These are phyloP conservation scores for Dipus sagitta DNA, from an alignment of 2,797 vertebrate genomes.

Conservation along the genomic window DNA sequence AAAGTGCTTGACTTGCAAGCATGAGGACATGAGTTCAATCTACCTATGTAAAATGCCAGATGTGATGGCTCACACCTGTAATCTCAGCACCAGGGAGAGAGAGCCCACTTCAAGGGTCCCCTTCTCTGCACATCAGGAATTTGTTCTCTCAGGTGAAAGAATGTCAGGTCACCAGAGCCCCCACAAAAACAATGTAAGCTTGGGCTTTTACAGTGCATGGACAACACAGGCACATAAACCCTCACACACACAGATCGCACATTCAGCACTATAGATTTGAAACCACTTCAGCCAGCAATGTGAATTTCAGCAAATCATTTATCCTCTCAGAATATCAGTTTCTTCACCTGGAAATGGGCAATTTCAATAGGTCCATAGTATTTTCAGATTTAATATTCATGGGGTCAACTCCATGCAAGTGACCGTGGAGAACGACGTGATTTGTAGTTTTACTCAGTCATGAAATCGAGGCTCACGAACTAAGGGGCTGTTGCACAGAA, in stretches of 20 bases:
- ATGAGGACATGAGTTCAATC: too few species aligned
- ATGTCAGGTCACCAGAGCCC: background rate
- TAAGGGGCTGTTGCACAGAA: slow-evolving; percentile 30
- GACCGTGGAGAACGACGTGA: slow-evolving; percentile 52
- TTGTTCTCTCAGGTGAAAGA: background rate
- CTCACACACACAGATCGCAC: background rate
- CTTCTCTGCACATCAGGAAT: too few species aligned
- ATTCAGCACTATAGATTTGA: background rate
- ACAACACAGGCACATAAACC: too few species aligned
- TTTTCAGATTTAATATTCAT: slow-evolving; percentile 56
- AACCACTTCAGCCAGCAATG: background rate
- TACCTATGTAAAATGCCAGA: too few species aligned
- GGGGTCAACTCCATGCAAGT: slow-evolving; percentile 31
- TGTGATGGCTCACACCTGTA: too few species aligned
- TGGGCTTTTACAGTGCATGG: background rate
- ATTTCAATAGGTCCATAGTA: slow-evolving; percentile 49
- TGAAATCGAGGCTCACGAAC: slow-evolving; percentile 53
- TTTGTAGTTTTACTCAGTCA: slow-evolving; percentile 61
- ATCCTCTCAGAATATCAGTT: slow-evolving; percentile 50
- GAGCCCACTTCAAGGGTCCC: too few species aligned
- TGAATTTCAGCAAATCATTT: background rate
- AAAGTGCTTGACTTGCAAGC: too few species aligned
- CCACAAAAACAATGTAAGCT: background rate
- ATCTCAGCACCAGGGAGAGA: too few species aligned
- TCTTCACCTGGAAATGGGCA: slow-evolving; percentile 56